Conservation (phyloP, 1,140 invertebrate genomes). For the Drosophila albomicans region DNA sequence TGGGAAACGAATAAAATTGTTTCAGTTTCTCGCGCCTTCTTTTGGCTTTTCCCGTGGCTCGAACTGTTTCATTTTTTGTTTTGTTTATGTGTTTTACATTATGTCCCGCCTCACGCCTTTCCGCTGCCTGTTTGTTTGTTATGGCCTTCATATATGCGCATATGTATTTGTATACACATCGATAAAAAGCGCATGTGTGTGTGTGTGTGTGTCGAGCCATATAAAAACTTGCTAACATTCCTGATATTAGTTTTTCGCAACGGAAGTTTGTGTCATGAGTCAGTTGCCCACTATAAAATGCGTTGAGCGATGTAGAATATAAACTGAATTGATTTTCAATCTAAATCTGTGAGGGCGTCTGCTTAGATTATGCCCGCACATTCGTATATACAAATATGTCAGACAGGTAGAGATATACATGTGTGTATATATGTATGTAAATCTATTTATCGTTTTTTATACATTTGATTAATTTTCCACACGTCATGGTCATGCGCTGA, state of each 20-base stretch:
- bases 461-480: slow-evolving; percentile 62
- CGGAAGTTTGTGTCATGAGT: slow-evolving; percentile 79
- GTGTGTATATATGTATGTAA: slow-evolving; percentile 9
- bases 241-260: slow-evolving; percentile 63
- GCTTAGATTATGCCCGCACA: slow-evolving; percentile 13
- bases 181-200: background rate
- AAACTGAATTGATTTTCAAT: slow-evolving; percentile 44
- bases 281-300: slow-evolving; percentile 47
- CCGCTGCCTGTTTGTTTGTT: slow-evolving; percentile 65
- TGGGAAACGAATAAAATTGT: slow-evolving; percentile 66
- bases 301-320: slow-evolving; percentile 44
- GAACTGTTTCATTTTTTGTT: slow-evolving; percentile 14
- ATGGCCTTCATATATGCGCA: slow-evolving; percentile 48
- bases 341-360: slow-evolving; percentile 39
- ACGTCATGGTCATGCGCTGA: slow-evolving; percentile 66
- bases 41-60: slow-evolving; percentile 48
- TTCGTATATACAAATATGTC: slow-evolving; percentile 4
- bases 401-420: slow-evolving; percentile 27
- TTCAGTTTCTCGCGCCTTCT: slow-evolving; percentile 55
- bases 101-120: slow-evolving; percentile 20
- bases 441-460: slow-evolving; percentile 22
- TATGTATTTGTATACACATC: slow-evolving; percentile 26
- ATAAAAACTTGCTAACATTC: slow-evolving; percentile 49
- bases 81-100: slow-evolving; percentile 69
- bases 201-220: background rate